These are phyloP conservation scores for Hirtodrosophila cameraria DNA, from an alignment of 2,888 invertebrate species.

Conservation along the genomic window DNA sequence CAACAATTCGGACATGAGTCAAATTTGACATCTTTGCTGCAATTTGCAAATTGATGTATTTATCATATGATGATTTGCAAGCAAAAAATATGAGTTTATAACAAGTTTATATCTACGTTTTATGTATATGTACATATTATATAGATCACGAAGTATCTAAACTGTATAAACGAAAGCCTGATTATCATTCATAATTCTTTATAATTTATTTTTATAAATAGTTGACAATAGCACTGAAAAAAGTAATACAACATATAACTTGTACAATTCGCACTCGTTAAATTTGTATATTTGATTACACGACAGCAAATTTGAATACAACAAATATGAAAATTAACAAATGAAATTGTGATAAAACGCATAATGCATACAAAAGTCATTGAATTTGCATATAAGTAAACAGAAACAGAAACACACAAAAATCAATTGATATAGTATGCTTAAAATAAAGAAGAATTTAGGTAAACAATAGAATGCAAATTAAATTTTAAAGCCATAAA, in stretches of 20 bases:
- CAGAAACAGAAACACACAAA: conserved; percentile 14
- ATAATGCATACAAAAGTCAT: conserved; percentile 71
- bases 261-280: conserved; percentile 3
- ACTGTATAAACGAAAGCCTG: conserved; percentile 61
- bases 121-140: conserved; percentile 18
- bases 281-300: conserved; percentile 13
- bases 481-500: conserved; percentile 50
- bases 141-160: conserved; percentile 50
- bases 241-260: conserved; percentile 10
- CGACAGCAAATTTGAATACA: conserved; percentile 45
- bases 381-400: conserved; percentile 66
- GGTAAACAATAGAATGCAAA: conserved; percentile 35
- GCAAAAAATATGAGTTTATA: conserved; percentile 29
- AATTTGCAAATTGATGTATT: conserved; percentile 38
- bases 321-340: conserved; percentile 59
- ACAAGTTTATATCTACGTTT: conserved; percentile 16
- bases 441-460: conserved; percentile 11
- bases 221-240: conserved; percentile 60
- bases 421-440: conserved; percentile 28
- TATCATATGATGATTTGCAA: conserved; percentile 52
- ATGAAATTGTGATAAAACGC: conserved; percentile 71
- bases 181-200: conserved; percentile 55
- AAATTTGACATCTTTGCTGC: conserved; percentile 60
- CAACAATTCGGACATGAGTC: conserved; percentile 22
- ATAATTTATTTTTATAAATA: conserved; percentile 62